Base-by-base conservation (phyloP, 2,113 vertebrate genomes). In the Eptesicus fuscus region DNA sequence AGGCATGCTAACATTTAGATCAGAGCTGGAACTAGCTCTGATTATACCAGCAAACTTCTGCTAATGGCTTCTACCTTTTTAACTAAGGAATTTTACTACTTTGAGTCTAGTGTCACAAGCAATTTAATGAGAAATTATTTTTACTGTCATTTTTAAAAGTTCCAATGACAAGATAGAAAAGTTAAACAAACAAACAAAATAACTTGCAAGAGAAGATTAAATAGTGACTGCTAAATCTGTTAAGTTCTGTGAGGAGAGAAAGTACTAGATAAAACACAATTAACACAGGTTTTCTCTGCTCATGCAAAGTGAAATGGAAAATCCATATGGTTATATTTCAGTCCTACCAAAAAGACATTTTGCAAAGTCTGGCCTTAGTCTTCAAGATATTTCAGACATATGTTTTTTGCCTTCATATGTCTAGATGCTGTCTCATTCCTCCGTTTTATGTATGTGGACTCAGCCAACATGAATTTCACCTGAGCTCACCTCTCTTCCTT, bases 291-390 rank as follows among this genome's bases (percentile, higher is more conserved):
- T 95, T 85, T 25, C 40, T 88, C n/a, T 92, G 5, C 28, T 84
- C 61, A 80, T 91, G 47, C 37, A 77, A 94, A 96, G 53, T 90
- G 56, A 96, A 47, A 86, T 80, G 49, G 71, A 80, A 94, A 77
- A 83, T 86, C 90, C 94, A 90, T 96, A 84, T 95, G 95, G 92
- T 87, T 92, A 74, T 10, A 73, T 90, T 87, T 92, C 53, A 92
- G 56, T 90, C 51, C 74, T 86, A 90, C 89, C 30, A 79, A 61
- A 91, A 88, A 74, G 37, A 89, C 83, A 65, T 85, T 89, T 96
- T 65, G 69, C 4, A 85, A 95, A 96, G 37, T 93, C 90, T 96
- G 83, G 70, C 67, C 47, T 61, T 25, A 59, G 35, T 84, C 73
- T 83, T 67, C 67, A 86, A 91, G 88, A 79, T 88, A 94, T 77